Base-by-base conservation (phyloP, 2,113 vertebrate species). In the Phrynosoma platyrhinos region DNA sequence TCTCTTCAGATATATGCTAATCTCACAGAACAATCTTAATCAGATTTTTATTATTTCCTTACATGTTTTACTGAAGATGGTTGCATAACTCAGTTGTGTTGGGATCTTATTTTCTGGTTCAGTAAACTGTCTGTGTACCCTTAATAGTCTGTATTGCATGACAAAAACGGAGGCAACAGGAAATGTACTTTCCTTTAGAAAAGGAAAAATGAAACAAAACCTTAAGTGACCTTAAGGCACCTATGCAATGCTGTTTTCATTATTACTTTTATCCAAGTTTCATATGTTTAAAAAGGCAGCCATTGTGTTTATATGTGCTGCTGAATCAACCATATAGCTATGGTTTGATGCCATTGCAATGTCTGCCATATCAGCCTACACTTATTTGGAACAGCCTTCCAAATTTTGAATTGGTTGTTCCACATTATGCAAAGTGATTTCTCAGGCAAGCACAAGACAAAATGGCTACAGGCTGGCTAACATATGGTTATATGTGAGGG, bases 191-290 rank as follows among this genome's bases (percentile, higher is more conserved):
- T 76, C 4, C 36, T 76, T 36, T 7, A 62, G 36, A 64, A 42
- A 74, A 85, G 58, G 76, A 40, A 75, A 84, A 62, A 20, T 36
- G 47, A 62, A 64, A 20, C 58, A 47, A 36, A 84, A 84, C 71
- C 53, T 77, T 9, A 68, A n/a, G 36, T 71, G 69, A 74, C 32
- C 71, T 32, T 84, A 74, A 84, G 53, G 55, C 82, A 84, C 68
- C 52, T 53, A 78, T 30, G 62, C 8, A 78, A 66, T 64, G 9
- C 14, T 47, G 47, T 47, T 66, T 78, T 66, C 40, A 77, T 78
- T 32, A 47, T n/a, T 84, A 82, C 62, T 82, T 74, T 84, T 74
- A 58, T 74, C 69, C 53, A 74, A 55, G 69, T 83, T 52, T 72
- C 52, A 83, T 27, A 52, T 78, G 25, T 12, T 52, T 78, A 78